These are phyloP conservation scores for Mareca strepera DNA, from an alignment of 2,797 vertebrate species.

Conservation along the genomic window DNA sequence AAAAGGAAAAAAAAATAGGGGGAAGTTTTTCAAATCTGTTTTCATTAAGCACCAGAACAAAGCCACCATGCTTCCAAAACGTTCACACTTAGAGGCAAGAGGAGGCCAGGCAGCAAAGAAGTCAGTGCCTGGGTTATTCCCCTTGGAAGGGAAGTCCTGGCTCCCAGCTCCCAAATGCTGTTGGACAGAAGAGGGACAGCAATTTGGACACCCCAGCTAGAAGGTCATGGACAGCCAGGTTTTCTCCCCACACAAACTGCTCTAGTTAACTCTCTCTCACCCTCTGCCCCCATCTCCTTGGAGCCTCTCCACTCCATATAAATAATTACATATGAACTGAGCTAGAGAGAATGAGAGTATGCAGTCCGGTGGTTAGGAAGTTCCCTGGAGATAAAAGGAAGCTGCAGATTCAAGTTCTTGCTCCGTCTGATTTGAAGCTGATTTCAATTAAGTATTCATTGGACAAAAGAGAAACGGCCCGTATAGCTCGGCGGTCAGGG, in stretches of 20 bases:
- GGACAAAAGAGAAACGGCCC: background rate
- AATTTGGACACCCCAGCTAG: background rate
- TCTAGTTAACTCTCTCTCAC: background rate
- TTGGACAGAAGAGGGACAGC: background rate
- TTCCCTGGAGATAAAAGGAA: conserved; percentile 49
- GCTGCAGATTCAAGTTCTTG: conserved; percentile 24
- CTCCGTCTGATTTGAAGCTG: conserved; percentile 21
- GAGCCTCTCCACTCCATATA: background rate
- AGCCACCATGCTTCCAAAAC: background rate
- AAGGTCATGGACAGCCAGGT: background rate
- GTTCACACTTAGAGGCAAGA: background rate
- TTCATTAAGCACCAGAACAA: background rate
- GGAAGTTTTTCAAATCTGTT: background rate
- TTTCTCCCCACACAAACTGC: background rate
- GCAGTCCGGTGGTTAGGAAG: conserved; percentile 42
- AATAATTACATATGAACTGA: conserved; percentile 19
- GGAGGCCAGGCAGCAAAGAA: background rate
- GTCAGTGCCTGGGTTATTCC: background rate
- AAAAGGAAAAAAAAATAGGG: background rate
- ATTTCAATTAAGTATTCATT: conserved; percentile 51
- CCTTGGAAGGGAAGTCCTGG: background rate
- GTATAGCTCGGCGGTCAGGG: background rate
- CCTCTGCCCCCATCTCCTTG: conserved; percentile 15
- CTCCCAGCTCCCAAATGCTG: background rate
- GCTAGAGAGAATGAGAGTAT: conserved; percentile 30